Evolutionary conservation across 2,797 vertebrate species (phyloP), one percentile per base, ranked within the genome.

Genomic region (Pseudomugil gertrudae): DNA sequence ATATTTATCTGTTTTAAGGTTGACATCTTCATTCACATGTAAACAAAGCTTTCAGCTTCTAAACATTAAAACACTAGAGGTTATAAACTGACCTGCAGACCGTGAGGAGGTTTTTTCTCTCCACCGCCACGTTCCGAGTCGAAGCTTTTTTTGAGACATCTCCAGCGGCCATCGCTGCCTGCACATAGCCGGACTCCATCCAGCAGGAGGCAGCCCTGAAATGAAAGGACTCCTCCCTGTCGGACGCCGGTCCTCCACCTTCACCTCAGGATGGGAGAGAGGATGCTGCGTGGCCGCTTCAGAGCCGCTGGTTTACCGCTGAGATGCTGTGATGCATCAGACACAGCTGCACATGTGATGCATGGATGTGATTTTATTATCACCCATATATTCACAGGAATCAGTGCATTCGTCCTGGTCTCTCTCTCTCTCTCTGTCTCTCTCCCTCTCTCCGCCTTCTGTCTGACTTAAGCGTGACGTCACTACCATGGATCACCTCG

Each of bases 71-170:
- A 21, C 32, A 30, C 32, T 47, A 36, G 3, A 6, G 33, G 33
- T 9, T 27, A 45, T 10, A 13, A 19, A 63, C 89, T 59, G 29
- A 97, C 96, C 96, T 96, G 95, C 96, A 98, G 54, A 98, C 96
- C 51, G 96, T 96, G 81, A 98, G 92, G 62, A 98, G 95, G 91
- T 98, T 98, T 69, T 93, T 96, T 55, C 96, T 92, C 80, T 98
- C 96, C 93, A 96, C 96, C 9, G 94, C 92, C 72, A 96, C 90
- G 79, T 95, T 97, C 62, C 96, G 90, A 80, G 94, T 88, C 48
- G 95, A 95, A 29, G 92, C 91, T 81, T 95, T 96, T 83, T 94
- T 96, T 65, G 93, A 91, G 63, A 89, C 92, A 64, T 96, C 91
- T 80, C 92, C 95, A 90, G 93, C 92, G 89, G 96, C 96, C 96